A percentile compares a stretch with the other conserved stretches of the same genome.
phyloP scores from a whole-genome alignment of 2,113 vertebrate species.

The Semicossyphus pulcher region DNA sequence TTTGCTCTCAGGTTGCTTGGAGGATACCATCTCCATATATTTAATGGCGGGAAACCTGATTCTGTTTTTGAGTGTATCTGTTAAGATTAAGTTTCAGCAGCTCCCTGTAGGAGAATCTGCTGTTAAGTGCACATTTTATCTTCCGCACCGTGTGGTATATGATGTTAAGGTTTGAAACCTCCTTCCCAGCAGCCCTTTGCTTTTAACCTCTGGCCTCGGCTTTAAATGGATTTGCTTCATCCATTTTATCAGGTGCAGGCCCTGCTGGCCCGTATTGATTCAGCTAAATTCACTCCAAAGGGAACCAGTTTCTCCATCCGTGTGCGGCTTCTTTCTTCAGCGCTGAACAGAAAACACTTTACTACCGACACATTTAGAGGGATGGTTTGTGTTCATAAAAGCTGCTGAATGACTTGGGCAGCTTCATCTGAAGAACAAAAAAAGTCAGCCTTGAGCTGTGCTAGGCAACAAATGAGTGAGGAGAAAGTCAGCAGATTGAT shows the following conservation, averaged over 20 bases:
- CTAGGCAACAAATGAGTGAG: constrained; percentile 16
- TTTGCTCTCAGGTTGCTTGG: background rate
- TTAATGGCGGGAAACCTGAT: background rate
- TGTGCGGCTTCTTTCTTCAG: constrained; percentile 1
- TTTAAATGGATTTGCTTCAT: constrained; percentile 37
- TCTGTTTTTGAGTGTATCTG: background rate
- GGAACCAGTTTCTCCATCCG: background rate
- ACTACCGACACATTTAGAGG: constrained; percentile 8
- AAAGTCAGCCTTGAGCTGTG: constrained; percentile 28
- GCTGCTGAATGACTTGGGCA: constrained; percentile 1
- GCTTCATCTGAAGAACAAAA: constrained; percentile 32
- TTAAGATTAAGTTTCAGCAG: background rate
- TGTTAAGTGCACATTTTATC: constrained; percentile 10
- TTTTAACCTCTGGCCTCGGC: constrained; percentile 48
- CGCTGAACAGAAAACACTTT: constrained; percentile 1
- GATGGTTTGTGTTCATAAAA: constrained; percentile 13
- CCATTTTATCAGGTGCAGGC: constrained; percentile 3
- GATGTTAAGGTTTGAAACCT: background rate
- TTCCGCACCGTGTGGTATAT: background rate
- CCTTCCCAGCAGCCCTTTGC: constrained; percentile 20
- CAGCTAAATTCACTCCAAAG: constrained; percentile 23
- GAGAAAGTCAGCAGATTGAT: constrained; percentile 44
- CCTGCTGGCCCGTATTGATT: constrained; percentile 35
- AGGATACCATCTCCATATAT: background rate
- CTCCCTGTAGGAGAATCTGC: background rate